phyloP scores from a whole-genome alignment of 92 coral and sea anemone species.

The Bergia puertoricense region DNA sequence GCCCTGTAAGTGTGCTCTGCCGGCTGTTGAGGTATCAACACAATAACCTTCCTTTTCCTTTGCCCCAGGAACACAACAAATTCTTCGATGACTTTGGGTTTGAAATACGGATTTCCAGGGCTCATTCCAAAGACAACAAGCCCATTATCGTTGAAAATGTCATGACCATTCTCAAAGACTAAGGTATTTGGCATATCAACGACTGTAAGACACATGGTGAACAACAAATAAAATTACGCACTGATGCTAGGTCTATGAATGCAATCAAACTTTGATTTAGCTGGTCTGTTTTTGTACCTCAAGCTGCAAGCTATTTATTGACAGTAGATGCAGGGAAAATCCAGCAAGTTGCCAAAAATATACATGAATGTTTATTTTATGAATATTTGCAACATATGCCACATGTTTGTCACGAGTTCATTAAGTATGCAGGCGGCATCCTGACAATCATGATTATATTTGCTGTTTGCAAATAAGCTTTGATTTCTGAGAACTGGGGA shows the following conservation, averaged over 20 bases:
- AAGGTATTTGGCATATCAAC: conserved; percentile 42
- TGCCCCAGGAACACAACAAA: conserved; percentile 64
- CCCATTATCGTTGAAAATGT: conserved; percentile 56
- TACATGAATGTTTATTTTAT: too few species aligned
- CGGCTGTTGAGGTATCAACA: conserved; percentile 76
- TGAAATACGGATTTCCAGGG: conserved; percentile 76
- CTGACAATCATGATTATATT: too few species aligned
- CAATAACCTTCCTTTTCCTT: conserved; percentile 52
- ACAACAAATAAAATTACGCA: not conserved
- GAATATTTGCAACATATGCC: too few species aligned
- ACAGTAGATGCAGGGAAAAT: too few species aligned
- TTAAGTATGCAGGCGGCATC: too few species aligned
- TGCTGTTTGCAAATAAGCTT: too few species aligned
- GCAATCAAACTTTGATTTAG: not conserved
- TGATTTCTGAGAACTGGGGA: too few species aligned
- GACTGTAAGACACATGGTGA: conserved; percentile 49
- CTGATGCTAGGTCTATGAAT: not conserved
- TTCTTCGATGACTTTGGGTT: conserved; percentile 66
- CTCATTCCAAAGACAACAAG: conserved; percentile 81
- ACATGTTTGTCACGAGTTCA: too few species aligned
- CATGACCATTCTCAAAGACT: conserved; percentile 62
- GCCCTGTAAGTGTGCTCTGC: conserved; percentile 82
- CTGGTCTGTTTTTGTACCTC: too few species aligned
- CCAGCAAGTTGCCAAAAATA: too few species aligned
- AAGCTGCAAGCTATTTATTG: too few species aligned